Percentiles rank a stretch among this genome's conserved stretches.
Evolutionary conservation across 2,113 vertebrate species (phyloP).

Genomic region (Sprattus sprattus): DNA sequence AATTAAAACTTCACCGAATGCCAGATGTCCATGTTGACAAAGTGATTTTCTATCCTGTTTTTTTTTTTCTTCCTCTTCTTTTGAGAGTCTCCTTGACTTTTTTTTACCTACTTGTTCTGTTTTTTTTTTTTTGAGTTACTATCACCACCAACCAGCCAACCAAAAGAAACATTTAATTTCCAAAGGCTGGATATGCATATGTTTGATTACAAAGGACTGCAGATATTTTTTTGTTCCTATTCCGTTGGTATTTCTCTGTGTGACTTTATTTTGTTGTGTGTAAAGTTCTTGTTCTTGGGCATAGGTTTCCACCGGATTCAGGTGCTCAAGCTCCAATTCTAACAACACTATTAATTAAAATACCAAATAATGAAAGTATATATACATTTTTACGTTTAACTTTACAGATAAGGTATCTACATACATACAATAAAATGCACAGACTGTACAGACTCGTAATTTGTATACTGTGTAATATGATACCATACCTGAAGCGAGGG

Average conservation of each 20-base stretch:
- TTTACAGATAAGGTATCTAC: not conserved
- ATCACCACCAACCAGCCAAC: conserved; percentile 57
- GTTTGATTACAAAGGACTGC: conserved; percentile 69
- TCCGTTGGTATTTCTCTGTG: conserved; percentile 67
- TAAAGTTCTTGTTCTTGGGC: conserved; percentile 67
- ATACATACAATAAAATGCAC: not conserved
- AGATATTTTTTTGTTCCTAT: conserved; percentile 61
- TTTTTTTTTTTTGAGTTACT: conserved; percentile 68
- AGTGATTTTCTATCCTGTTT: conserved; percentile 69
- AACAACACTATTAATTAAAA: not conserved
- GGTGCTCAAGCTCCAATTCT: conserved; percentile 68
- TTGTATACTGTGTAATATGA: not conserved
- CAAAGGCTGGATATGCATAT: conserved; percentile 69
- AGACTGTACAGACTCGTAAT: not conserved
- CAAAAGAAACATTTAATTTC: conserved; percentile 52
- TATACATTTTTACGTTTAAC: not conserved
- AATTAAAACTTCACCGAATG: conserved; percentile 99
- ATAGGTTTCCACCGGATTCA: conserved; percentile 68
- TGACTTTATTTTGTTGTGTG: conserved; percentile 59
- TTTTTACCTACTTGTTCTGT: conserved; percentile 57
- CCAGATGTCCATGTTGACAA: conserved; percentile 99
- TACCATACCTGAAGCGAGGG: not conserved
- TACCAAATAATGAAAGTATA: not conserved
- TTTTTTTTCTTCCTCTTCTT: conserved; percentile 57
- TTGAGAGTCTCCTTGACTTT: conserved; percentile 63